Evolutionary conservation across 2,113 vertebrate species (phyloP).

Genomic region (Piprites chloris): DNA sequence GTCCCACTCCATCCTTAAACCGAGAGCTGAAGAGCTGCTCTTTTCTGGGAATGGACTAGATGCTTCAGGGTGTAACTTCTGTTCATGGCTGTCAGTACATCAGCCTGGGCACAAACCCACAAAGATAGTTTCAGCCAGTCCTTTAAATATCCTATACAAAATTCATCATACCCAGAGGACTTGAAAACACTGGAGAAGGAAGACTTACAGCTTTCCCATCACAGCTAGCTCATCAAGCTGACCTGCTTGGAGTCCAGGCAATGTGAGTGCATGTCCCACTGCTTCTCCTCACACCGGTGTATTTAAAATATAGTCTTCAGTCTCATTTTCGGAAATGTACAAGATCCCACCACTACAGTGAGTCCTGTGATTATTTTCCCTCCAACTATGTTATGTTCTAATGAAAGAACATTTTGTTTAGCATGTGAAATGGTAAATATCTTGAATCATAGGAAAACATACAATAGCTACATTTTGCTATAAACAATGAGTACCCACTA

Average conservation of each 20-base stretch:
- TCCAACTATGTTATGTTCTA: not conserved
- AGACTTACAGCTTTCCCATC: not conserved
- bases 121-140: not conserved
- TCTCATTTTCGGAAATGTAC: not conserved
- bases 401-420: constrained; percentile 37
- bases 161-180: not conserved
- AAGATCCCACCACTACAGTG: rapidly evolving
- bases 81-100: not conserved
- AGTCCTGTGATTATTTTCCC: not conserved
- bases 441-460: constrained; percentile 12
- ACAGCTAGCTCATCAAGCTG: not conserved
- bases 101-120: not conserved
- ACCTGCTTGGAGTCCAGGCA: not conserved
- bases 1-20: not conserved
- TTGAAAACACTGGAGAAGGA: not conserved
- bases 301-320: not conserved
- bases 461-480: constrained; percentile 45
- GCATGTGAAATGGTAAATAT: constrained; percentile 3
- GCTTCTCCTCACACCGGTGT: not conserved
- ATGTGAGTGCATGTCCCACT: not conserved
- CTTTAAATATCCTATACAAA: not conserved
- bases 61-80: not conserved
- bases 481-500: constrained; percentile 30
- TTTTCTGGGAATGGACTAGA: not conserved
- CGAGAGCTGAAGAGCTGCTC: not conserved